Percentiles rank a stretch among this genome's conserved stretches.
These are phyloP conservation scores for Oryzias curvinotus DNA, from an alignment of 2,113 vertebrate genomes.

Conservation along the genomic window DNA sequence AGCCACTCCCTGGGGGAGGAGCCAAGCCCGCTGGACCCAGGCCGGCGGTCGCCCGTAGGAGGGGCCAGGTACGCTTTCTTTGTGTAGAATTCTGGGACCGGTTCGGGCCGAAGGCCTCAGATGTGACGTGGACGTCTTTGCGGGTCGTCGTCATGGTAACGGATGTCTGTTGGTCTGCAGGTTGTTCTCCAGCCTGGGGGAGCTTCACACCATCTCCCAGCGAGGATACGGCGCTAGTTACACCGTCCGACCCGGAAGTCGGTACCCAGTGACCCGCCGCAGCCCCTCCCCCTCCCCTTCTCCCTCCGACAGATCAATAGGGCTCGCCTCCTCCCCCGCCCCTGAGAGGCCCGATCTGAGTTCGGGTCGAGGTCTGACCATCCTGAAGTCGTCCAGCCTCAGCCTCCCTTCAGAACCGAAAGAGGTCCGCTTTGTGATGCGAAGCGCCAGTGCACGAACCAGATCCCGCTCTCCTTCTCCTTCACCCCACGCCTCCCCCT, in stretches of 20 bases:
- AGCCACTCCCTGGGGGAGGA: slow-evolving; percentile 95
- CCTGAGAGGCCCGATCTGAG: slow-evolving; percentile 66
- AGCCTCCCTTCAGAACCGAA: slow-evolving; percentile 97
- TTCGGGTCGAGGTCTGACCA: slow-evolving; percentile 79
- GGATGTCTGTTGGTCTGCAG: slow-evolving; percentile 65
- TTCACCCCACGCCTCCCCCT: slow-evolving; percentile 83
- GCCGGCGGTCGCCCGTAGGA: slow-evolving; percentile 89
- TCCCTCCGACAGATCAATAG: slow-evolving; percentile 82
- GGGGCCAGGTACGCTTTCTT: slow-evolving; percentile 84
- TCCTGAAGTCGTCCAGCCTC: slow-evolving; percentile 97
- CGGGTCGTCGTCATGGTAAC: background rate
- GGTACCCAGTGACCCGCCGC: slow-evolving; percentile 91
- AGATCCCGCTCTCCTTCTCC: slow-evolving; percentile 93
- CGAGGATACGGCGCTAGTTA: slow-evolving; percentile 90
- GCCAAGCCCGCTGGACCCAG: slow-evolving; percentile 88
- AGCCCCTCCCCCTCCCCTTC: slow-evolving; percentile 92
- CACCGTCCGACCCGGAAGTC: slow-evolving; percentile 91
- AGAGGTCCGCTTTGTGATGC: slow-evolving; percentile 96
- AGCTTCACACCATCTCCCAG: slow-evolving; percentile 97
- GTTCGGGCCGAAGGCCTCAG: too few species aligned
- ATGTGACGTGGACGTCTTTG: too few species aligned
- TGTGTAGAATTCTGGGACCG: too few species aligned
- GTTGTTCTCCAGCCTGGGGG: slow-evolving; percentile 97
- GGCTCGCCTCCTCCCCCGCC: slow-evolving; percentile 71
- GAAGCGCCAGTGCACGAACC: slow-evolving; percentile 92